These are phyloP conservation scores for Columbina picui DNA, from an alignment of 2,113 vertebrate genomes.

Conservation along the genomic window DNA sequence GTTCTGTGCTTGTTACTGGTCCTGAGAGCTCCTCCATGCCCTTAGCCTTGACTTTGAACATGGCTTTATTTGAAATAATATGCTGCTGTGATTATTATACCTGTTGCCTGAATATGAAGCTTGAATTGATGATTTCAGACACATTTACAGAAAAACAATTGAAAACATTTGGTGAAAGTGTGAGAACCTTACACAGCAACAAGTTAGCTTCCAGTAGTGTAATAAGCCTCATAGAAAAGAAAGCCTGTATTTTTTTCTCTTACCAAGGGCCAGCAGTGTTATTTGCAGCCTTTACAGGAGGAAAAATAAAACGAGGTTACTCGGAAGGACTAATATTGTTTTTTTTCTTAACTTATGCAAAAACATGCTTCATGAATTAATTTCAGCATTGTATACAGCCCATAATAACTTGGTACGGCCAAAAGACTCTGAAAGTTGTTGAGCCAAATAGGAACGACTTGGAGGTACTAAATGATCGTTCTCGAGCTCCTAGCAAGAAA, in stretches of 20 bases:
- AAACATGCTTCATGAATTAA: neutral
- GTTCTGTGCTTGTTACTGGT: neutral
- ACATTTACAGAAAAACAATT: neutral
- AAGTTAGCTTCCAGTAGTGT: neutral
- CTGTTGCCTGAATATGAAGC: neutral
- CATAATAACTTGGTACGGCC: neutral
- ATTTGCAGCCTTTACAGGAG: neutral
- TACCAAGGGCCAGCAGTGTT: neutral
- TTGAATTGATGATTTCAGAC: neutral
- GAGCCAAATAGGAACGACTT: neutral
- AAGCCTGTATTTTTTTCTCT: neutral
- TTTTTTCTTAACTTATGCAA: neutral
- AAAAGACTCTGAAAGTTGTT: neutral
- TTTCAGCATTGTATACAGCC: neutral
- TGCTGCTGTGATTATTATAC: neutral
- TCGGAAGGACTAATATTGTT: neutral
- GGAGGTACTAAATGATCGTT: neutral
- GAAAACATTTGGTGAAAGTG: rapidly evolving
- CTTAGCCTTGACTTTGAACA: neutral
- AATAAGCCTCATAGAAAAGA: neutral
- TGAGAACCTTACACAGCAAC: neutral
- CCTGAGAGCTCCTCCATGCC: neutral
- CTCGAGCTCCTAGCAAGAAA: neutral
- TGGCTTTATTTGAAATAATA: neutral
- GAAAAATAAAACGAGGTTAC: neutral